phyloP scores from a whole-genome alignment of 23 tunicate genomes.

The Ascidia mentula region DNA sequence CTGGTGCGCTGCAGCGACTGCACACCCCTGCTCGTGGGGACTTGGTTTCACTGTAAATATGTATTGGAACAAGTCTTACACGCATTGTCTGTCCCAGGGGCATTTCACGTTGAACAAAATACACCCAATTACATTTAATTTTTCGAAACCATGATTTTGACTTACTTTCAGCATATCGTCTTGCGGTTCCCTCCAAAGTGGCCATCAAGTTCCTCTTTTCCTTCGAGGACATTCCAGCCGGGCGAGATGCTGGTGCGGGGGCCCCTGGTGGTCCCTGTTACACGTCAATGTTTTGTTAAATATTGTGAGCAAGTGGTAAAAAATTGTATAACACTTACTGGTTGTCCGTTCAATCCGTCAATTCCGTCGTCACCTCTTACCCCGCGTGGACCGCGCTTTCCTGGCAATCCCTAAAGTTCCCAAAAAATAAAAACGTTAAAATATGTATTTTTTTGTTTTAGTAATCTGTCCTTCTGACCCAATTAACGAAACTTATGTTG shows the following conservation, averaged over 20 bases:
- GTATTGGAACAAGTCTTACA: too few relatives aligned
- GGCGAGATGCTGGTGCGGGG: not conserved
- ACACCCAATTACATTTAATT: too few relatives aligned
- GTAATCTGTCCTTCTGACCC: too few relatives aligned
- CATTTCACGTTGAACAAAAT: too few relatives aligned
- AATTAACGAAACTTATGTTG: too few relatives aligned
- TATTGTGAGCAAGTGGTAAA: not conserved
- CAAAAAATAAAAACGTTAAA: too few relatives aligned
- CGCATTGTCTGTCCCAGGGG: too few relatives aligned
- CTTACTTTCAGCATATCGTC: slow-evolving; percentile 5
- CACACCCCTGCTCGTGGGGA: too few relatives aligned
- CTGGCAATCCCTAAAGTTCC: slow-evolving; percentile 48
- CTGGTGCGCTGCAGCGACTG: too few relatives aligned
- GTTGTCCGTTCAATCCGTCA: not conserved
- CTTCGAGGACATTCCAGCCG: not conserved
- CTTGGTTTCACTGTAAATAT: too few relatives aligned
- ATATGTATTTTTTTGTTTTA: too few relatives aligned
- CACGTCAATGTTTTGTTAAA: not conserved
- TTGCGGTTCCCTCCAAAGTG: not conserved
- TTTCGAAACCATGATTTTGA: too few relatives aligned
- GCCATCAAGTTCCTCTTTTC: not conserved
- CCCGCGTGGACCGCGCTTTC: slow-evolving; percentile 48
- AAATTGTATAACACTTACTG: not conserved
- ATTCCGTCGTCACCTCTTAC: slow-evolving; percentile 22
- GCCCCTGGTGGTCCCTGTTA: slow-evolving; percentile 1